Conservation (phyloP, 2,888 invertebrate species). For the Archips crataeganus region DNA sequence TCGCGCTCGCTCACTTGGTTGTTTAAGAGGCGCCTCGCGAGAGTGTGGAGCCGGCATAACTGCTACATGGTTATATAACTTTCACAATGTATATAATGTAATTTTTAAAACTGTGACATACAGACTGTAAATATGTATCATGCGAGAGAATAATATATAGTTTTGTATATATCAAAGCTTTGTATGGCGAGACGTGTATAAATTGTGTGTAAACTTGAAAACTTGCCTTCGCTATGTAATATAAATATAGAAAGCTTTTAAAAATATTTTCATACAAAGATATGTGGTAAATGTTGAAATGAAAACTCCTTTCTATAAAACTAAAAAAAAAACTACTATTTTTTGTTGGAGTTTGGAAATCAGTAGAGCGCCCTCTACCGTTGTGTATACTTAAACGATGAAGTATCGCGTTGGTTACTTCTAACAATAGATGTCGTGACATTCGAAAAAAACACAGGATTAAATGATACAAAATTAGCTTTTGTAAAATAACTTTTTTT, state of each 20-base stretch:
- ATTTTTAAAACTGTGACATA: conserved; percentile 24
- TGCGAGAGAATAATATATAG: conserved; percentile 20
- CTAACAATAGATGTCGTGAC: too few relatives aligned
- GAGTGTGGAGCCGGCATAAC: too few relatives aligned
- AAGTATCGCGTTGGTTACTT: too few relatives aligned
- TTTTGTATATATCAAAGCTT: neutral
- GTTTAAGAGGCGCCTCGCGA: too few relatives aligned
- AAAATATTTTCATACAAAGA: conserved; percentile 30
- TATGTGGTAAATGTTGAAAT: neutral
- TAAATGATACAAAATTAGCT: too few relatives aligned
- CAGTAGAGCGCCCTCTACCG: too few relatives aligned
- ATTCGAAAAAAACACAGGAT: too few relatives aligned
- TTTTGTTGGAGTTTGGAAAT: too few relatives aligned
- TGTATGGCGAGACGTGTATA: conserved; percentile 1
- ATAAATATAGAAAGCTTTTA: neutral
- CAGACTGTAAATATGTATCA: conserved; percentile 23
- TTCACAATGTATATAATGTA: conserved; percentile 13
- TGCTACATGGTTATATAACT: neutral
- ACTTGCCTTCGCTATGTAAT: conserved; percentile 35
- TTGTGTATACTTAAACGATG: too few relatives aligned
- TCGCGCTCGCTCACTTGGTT: too few relatives aligned
- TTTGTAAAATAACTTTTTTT: too few relatives aligned
- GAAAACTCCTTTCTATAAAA: neutral
- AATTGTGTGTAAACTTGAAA: conserved; percentile 18
- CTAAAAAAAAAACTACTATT: neutral